Base-by-base conservation (phyloP, 2,888 invertebrate genomes). In the Morpho helenor region DNA sequence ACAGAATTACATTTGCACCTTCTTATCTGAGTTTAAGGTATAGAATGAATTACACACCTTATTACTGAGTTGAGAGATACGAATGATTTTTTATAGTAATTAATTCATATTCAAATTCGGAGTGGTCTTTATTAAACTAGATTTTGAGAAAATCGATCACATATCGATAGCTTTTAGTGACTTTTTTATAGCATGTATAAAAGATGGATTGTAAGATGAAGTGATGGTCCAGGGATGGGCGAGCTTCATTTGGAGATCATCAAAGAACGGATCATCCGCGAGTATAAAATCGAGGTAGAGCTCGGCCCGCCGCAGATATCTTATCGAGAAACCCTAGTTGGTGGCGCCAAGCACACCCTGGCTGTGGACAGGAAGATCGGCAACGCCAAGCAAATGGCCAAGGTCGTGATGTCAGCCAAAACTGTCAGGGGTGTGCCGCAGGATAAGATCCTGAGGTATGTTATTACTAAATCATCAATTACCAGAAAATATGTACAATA, bases 201-300 rank as follows among this genome's bases (percentile, higher is more conserved):
- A 9, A 43, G 9, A 4, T 43, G 42, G 42, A 9, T 9, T 9
- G 8, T 43, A 31, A 5, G 31, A 31, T 31, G 5, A 31, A 31
- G 3, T 5, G 5, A 31, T 5, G 5, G 6, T 23, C 8, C 74
- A 93, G 97, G 99, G 9, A 99, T 99, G 99, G 99, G 99, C 1
- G 99, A 99, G 82, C 92, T 99, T 1, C 99, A 99, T 78, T 91
- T 99, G 62, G 99, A 99, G 66, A 95, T 99, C 61, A 95, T 99
- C 45, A 96, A 95, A 75, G 97, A 98, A 67, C 92, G 99, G 22
- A 94, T 99, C 52, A 80, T 93, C 49, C 93, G 94, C 56, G 98
- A 99, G 72, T 99, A 97, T 81, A 96, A 96, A 76, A 94, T 99
- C 56, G 96, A 98, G 9, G 98, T 94, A 0, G 96, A 98, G 64